Base-by-base conservation (phyloP, 1,140 invertebrate genomes). In the Triops cancriformis region DNA sequence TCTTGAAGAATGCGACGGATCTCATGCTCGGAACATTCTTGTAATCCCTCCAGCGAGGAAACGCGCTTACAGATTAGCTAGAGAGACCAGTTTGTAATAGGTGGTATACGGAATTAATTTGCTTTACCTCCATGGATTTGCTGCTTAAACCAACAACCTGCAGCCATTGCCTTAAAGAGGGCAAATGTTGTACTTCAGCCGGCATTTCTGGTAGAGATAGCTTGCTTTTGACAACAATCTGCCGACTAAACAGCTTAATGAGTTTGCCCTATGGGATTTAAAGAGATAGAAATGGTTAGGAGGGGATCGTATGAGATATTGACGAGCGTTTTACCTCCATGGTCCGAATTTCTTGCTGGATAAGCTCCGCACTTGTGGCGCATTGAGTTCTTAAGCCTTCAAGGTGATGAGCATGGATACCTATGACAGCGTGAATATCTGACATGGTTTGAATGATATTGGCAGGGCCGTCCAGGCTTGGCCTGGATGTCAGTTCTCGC, bases 261-360 rank as follows among this genome's bases (percentile, higher is more conserved):
- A 98, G 85, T 85, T 98, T 98, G 41, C 93, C 93, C 94, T 97
- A 86, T 78, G 89, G 88, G 79, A 81, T 81, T 82, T 80, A 80
- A 78, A 78, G 43, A 26, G 18, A 31, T 75, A 74, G 18, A 12
- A 79, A 26, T 27, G 26, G 18, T 26, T 43, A 31, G 0, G 28
- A 79, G 5, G 9, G 7, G 31, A 37, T 37, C 31, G 7, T 37
- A 37, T 37, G 18, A 74, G 73, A 41, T 7, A 28, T 27, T 18
- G 37, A 76, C n/a, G n/a, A 76, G 14, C 12, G 27, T n/a, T 78
- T 84, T 88, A 95, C 94, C 91, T 98, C 96, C 73, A 97, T 86
- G 75, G 92, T 94, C 80, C 95, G 89, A 82, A 98, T 98, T 89
- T 98, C 95, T 83, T 97, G 93, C 84, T 97, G 94, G 64, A 95